A percentile compares a stretch with the other conserved stretches of the same genome.
Evolutionary conservation across 2,888 invertebrate genomes (phyloP).

Genomic region (Pyrocoelia pectoralis): DNA sequence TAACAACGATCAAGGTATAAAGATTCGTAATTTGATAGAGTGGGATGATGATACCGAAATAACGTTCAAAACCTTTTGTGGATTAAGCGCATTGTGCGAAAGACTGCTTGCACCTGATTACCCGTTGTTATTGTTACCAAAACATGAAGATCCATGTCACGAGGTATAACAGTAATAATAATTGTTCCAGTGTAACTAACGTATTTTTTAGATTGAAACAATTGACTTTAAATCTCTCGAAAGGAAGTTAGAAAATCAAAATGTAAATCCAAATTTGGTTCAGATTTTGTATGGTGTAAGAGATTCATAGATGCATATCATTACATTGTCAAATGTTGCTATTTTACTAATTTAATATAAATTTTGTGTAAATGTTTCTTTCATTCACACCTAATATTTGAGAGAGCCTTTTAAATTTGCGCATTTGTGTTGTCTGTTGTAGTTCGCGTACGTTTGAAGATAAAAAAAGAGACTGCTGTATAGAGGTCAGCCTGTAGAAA

Average conservation of each 20-base stretch:
- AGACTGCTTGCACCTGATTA: slow-evolving; percentile 68
- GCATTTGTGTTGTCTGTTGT: too few species aligned
- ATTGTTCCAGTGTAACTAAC: slow-evolving; percentile 16
- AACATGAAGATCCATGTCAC: slow-evolving; percentile 73
- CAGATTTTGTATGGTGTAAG: slow-evolving; percentile 63
- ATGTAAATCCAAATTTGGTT: slow-evolving; percentile 61
- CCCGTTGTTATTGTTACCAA: slow-evolving; percentile 60
- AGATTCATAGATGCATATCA: slow-evolving; percentile 48
- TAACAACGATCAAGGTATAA: slow-evolving; percentile 60
- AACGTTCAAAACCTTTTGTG: slow-evolving; percentile 81
- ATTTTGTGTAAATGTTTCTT: too few species aligned
- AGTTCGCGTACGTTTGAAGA: too few species aligned
- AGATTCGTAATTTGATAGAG: slow-evolving; percentile 63
- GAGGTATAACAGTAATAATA: slow-evolving; percentile 61
- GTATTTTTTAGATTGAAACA: slow-evolving; percentile 70
- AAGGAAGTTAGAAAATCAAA: slow-evolving; percentile 64
- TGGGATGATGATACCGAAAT: slow-evolving; percentile 64
- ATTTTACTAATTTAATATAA: too few species aligned
- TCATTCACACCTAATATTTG: too few species aligned
- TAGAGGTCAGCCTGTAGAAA: too few species aligned
- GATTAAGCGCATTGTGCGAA: slow-evolving; percentile 80
- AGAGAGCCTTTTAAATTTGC: too few species aligned
- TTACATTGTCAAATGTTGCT: too few species aligned
- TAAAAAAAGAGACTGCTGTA: too few species aligned
- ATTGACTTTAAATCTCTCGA: slow-evolving; percentile 74